phyloP scores from a whole-genome alignment of 2,797 vertebrate genomes.

The Rallus crepitans region DNA sequence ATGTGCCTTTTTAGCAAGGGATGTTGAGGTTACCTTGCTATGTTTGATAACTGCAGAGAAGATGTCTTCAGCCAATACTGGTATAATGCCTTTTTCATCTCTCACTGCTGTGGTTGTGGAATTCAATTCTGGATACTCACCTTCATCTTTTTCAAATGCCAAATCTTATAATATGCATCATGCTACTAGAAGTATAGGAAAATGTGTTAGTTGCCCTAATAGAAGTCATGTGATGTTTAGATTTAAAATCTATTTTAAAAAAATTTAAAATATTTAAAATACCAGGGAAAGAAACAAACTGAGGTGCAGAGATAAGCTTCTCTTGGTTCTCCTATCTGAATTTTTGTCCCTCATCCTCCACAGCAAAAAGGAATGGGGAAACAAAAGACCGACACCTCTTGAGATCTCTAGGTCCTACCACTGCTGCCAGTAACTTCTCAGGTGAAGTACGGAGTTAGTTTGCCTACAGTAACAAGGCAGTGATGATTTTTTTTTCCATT shows the following conservation, averaged over 20 bases:
- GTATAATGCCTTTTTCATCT: constrained; percentile 85
- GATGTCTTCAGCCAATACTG: constrained; percentile 78
- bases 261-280: not conserved
- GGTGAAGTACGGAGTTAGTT: not conserved
- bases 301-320: too few relatives aligned
- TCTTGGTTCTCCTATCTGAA: too few relatives aligned
- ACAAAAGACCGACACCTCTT: not conserved
- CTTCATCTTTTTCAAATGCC: constrained; percentile 78
- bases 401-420: not conserved
- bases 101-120: constrained; percentile 79
- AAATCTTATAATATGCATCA: not conserved
- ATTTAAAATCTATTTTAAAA: not conserved
- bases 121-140: constrained; percentile 56
- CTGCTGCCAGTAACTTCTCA: not conserved
- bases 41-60: constrained; percentile 84
- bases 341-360: too few relatives aligned
- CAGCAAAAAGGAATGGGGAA: too few relatives aligned
- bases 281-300: too few relatives aligned
- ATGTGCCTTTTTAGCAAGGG: not conserved
- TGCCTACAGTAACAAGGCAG: not conserved
- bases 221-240: not conserved
- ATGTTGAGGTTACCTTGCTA: constrained; percentile 78
- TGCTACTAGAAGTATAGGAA: not conserved
- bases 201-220: not conserved
- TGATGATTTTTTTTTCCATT: not conserved